Evolutionary conservation across 2,113 vertebrate genomes (phyloP), one percentile per base, ranked within the genome.

Genomic region (Saguinus midas): DNA sequence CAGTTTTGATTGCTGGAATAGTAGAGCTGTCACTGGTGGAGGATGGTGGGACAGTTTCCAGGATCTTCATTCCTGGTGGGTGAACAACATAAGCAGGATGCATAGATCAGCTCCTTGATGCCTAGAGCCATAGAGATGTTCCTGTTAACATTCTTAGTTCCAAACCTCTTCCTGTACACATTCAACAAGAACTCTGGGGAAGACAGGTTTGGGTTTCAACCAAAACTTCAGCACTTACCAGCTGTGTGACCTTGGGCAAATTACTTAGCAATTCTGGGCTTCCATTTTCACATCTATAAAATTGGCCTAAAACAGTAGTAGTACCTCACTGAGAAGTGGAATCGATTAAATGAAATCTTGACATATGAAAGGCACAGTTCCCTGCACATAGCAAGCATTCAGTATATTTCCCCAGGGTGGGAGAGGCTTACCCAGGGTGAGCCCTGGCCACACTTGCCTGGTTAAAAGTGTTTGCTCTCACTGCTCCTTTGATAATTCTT

Each of bases 161-260:
- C 57, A 52, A 91, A 88, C 52, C 40, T 83, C 61, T 79, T n/a
- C 37, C 70, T 82, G 72, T 32, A 61, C 20, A 87, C 6, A 11
- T 25, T 64, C 87, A 82, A n/a, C 10, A 14, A 91, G 73, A 9
- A 8, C 37, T 78, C 75, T 72, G 35, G 50, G 58, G 37, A 79
- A 94, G 45, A 61, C 32, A 92, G 48, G 50, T 73, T 58, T 90
- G 58, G 35, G 45, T 81, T 96, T 94, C 84, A 86, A 37, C 17
- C 21, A 43, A 72, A 87, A 79, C 45, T 25, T 91, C 5, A 57
- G 72, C 78, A 43, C 3, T 81, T 18, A 81, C 20, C 70, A 55
- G n/a, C 57, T 52, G 0, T 87, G 70, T 93, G 55, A 43, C 43
- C 50, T 58, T 76, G 21, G 27, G 32, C 57, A 91, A 50, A 85